phyloP scores from a whole-genome alignment of 2,888 invertebrate genomes.

The Orgyia antiqua region DNA sequence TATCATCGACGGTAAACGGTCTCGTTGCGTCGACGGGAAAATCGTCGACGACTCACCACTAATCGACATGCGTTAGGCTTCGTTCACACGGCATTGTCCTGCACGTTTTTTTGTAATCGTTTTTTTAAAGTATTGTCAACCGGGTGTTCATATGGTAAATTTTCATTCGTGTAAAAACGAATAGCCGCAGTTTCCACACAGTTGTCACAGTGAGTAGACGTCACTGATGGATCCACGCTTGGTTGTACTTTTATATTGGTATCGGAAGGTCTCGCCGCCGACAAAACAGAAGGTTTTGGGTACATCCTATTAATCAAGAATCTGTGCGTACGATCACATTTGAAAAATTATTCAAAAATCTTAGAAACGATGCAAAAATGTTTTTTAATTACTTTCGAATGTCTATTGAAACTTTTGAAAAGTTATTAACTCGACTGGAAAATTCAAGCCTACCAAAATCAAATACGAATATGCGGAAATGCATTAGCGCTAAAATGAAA shows the following conservation, averaged over 20 bases:
- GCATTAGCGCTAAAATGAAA: no score
- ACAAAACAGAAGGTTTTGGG: conserved; percentile 12
- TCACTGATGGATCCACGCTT: conserved; percentile 15
- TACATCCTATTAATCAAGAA: conserved; percentile 22
- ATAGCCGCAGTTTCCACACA: conserved; percentile 19
- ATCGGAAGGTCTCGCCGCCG: conserved; percentile 12
- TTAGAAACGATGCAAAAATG: no score
- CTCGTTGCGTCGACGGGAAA: conserved; percentile 4
- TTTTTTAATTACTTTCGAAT: no score
- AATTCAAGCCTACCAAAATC: no score
- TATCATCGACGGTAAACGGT: conserved; percentile 4
- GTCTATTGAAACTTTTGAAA: no score
- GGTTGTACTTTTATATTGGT: conserved; percentile 23
- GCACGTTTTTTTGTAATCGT: no score
- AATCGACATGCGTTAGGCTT: not conserved
- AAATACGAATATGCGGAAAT: no score
- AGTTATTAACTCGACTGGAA: no score
- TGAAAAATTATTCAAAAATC: no score
- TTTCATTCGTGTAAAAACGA: conserved; percentile 17
- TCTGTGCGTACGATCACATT: no score
- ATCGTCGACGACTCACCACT: conserved; percentile 3
- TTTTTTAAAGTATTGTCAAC: conserved; percentile 5
- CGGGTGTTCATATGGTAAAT: conserved; percentile 10
- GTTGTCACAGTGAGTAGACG: conserved; percentile 21
- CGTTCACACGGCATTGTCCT: no score